These are phyloP conservation scores for Pyrrhosoma nymphula DNA, from an alignment of 2,888 invertebrate genomes.

Conservation along the genomic window DNA sequence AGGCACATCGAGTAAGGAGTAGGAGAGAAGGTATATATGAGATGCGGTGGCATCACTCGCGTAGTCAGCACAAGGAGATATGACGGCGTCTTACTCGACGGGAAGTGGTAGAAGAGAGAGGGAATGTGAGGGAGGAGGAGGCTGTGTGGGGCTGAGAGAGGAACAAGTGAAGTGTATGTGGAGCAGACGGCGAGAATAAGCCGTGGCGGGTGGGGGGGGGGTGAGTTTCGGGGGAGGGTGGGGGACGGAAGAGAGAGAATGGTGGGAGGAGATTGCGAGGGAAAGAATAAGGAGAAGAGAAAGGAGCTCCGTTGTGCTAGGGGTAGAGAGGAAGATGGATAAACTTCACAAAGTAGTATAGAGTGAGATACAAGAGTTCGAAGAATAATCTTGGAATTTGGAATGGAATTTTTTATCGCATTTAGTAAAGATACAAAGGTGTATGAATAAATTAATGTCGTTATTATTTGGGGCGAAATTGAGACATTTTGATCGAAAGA, in stretches of 20 bases:
- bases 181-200: constrained; percentile 41
- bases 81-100: constrained; percentile 16
- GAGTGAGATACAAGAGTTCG: background rate
- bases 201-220: background rate
- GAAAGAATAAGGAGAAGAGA: background rate
- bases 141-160: background rate
- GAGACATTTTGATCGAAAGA: no score
- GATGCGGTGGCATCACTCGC: constrained; percentile 67
- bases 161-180: constrained; percentile 60
- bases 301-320: background rate
- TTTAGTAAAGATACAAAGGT: no score
- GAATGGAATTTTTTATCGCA: no score
- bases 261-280: background rate
- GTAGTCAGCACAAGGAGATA: constrained; percentile 55
- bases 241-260: background rate
- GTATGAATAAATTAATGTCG: no score
- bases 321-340: background rate
- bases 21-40: constrained; percentile 43
- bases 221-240: background rate
- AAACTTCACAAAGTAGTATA: no score
- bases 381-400: no score
- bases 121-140: background rate
- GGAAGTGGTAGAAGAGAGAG: constrained; percentile 32
- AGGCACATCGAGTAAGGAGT: background rate
- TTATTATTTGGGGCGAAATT: no score